Conservation (phyloP, 2,113 vertebrate genomes). For the Trematocara variabile region DNA sequence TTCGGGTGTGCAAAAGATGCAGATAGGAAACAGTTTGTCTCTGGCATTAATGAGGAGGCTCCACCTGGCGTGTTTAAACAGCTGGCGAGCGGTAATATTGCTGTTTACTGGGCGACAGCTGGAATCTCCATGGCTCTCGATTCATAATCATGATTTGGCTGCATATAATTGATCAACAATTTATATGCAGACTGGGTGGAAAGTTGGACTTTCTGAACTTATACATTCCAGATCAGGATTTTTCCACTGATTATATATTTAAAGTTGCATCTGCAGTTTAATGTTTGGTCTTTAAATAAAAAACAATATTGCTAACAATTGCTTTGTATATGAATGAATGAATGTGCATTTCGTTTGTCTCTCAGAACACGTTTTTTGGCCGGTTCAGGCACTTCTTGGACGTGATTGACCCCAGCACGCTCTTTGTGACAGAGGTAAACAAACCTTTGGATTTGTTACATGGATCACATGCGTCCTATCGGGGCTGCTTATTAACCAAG, state of each 20-base stretch:
- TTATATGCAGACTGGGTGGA: not conserved
- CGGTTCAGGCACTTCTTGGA: slow-evolving; percentile 91
- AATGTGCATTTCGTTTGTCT: not conserved
- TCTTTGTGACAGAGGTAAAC: slow-evolving; percentile 88
- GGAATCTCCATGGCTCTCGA: not conserved
- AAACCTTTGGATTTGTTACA: not conserved
- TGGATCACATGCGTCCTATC: not conserved
- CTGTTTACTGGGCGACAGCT: slow-evolving; percentile 29
- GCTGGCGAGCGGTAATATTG: slow-evolving; percentile 44
- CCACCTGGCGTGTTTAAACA: slow-evolving; percentile 68
- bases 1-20: slow-evolving; percentile 27
- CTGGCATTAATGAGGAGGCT: slow-evolving; percentile 58
- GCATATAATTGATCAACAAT: not conserved
- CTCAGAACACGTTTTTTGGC: slow-evolving; percentile 82
- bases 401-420: slow-evolving; percentile 89
- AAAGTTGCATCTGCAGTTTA: not conserved
- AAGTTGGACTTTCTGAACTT: not conserved
- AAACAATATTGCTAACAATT: not conserved
- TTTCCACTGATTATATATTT: not conserved
- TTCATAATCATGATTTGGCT: not conserved
- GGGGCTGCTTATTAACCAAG: not conserved
- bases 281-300: not conserved
- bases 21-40: slow-evolving; percentile 54
- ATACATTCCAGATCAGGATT: not conserved
- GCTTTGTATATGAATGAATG: not conserved